These are phyloP conservation scores for Tachysurus fulvidraco DNA, from an alignment of 2,113 vertebrate genomes.

Conservation along the genomic window DNA sequence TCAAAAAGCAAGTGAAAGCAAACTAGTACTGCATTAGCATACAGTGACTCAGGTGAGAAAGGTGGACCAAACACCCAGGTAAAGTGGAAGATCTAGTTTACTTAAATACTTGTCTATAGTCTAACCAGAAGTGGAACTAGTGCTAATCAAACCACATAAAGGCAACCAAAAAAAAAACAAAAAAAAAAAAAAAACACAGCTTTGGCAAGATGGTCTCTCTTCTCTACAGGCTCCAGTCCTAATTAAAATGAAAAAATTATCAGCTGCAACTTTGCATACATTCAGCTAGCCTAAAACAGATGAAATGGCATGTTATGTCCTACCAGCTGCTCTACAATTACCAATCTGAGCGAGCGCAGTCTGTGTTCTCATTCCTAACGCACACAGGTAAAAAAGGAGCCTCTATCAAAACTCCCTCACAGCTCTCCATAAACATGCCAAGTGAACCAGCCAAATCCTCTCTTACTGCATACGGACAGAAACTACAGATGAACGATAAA, in stretches of 20 bases:
- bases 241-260: background rate
- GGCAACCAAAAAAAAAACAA: background rate
- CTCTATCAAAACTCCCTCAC: background rate
- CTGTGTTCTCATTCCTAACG: constrained; percentile 54
- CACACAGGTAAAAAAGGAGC: constrained; percentile 28
- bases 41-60: constrained; percentile 11
- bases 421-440: background rate
- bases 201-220: background rate
- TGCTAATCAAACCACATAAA: background rate
- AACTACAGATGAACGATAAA: background rate
- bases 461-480: background rate
- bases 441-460: background rate
- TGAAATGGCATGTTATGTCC: constrained; percentile 17
- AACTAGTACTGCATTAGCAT: constrained; percentile 26
- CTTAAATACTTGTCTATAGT: constrained; percentile 5
- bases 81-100: background rate
- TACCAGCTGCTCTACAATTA: constrained; percentile 53
- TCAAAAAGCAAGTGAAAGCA: constrained; percentile 44
- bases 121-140: background rate
- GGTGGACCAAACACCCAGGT: constrained; percentile 23
- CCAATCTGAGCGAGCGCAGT: constrained; percentile 62
- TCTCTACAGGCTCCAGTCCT: background rate
- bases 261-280: background rate
- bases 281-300: background rate
- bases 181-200: too few species aligned